A percentile compares a stretch with the other conserved stretches of the same genome.
phyloP scores from a whole-genome alignment of 2,888 invertebrate genomes.

The Penaeus monodon region DNA sequence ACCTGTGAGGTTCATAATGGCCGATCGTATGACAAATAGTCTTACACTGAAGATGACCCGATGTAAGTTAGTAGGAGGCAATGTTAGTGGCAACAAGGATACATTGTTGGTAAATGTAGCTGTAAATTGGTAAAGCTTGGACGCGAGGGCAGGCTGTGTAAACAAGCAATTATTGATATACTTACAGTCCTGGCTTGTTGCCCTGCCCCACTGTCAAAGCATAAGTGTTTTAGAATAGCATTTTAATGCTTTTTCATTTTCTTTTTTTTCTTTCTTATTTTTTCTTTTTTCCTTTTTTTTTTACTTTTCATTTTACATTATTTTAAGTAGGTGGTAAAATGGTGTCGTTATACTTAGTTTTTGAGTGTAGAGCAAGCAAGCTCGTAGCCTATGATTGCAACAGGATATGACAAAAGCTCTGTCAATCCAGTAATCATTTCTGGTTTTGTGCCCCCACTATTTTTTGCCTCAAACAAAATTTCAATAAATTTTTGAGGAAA shows the following conservation, averaged over 20 bases:
- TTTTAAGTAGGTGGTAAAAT: conserved; percentile 63
- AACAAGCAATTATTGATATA: conserved; percentile 44
- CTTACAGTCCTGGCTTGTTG: conserved; percentile 49
- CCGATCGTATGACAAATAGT: conserved; percentile 56
- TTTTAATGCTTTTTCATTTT: conserved; percentile 62
- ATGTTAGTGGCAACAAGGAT: conserved; percentile 64
- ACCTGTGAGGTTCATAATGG: conserved; percentile 42
- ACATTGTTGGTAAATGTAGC: conserved; percentile 63
- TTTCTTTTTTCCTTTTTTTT: conserved; percentile 47
- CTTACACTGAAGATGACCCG: conserved; percentile 61
- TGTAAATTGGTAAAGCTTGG: conserved; percentile 57
- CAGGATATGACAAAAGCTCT: conserved; percentile 52
- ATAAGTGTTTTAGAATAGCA: conserved; percentile 61
- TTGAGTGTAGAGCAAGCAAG: conserved; percentile 45
- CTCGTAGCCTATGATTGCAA: conserved; percentile 49
- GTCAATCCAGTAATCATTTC: conserved; percentile 54
- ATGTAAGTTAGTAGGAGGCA: conserved; percentile 62
- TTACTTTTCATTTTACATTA: conserved; percentile 1
- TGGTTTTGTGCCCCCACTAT: conserved; percentile 61
- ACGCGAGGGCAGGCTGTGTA: conserved; percentile 48
- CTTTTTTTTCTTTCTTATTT: conserved; percentile 55
- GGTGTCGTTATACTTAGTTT: conserved; percentile 62
- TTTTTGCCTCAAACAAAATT: conserved; percentile 62
- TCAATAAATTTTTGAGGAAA: conserved; percentile 62
- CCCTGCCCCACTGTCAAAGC: conserved; percentile 59